Percentiles rank a stretch among this genome's conserved stretches.
Evolutionary conservation across 2,888 invertebrate species (phyloP).

Genomic region (Eumacrocentrus americanus): DNA sequence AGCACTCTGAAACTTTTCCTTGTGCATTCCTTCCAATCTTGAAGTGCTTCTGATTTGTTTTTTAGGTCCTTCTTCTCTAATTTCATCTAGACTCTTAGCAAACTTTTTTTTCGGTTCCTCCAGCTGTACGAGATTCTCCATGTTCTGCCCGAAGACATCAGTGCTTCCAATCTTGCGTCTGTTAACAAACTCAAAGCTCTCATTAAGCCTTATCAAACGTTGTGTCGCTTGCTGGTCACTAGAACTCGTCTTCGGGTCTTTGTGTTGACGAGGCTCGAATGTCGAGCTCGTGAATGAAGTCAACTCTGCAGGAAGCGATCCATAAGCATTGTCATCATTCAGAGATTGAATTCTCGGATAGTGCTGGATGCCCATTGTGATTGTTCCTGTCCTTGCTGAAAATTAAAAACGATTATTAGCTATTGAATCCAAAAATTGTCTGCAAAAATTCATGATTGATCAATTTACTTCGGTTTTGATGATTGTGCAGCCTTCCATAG

Average conservation of each 20-base stretch:
- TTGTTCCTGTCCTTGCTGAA: constrained; percentile 51
- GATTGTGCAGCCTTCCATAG: constrained; percentile 65
- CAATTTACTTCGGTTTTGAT: constrained; percentile 52
- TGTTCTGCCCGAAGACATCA: constrained; percentile 58
- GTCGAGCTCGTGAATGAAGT: constrained; percentile 53
- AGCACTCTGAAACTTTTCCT: constrained; percentile 27
- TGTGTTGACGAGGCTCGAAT: constrained; percentile 47
- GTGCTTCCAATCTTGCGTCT: constrained; percentile 54
- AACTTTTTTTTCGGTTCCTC: constrained; percentile 55
- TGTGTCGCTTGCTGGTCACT: constrained; percentile 36
- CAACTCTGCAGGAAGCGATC: constrained; percentile 52
- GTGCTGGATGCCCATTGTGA: constrained; percentile 55
- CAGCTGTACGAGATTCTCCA: constrained; percentile 56
- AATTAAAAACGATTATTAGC: constrained; percentile 6
- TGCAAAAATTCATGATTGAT: not conserved
- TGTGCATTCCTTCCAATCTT: constrained; percentile 38
- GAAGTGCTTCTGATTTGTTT: constrained; percentile 46
- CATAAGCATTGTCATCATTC: constrained; percentile 50
- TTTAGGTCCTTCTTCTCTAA: constrained; percentile 47
- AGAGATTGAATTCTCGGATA: constrained; percentile 47
- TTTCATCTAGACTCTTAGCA: constrained; percentile 53
- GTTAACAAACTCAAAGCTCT: constrained; percentile 51
- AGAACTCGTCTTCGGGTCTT: constrained; percentile 27
- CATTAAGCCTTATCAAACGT: constrained; percentile 45
- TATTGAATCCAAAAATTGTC: not conserved